Base-by-base conservation (phyloP, 1,140 invertebrate species). In the Manduca sexta region DNA sequence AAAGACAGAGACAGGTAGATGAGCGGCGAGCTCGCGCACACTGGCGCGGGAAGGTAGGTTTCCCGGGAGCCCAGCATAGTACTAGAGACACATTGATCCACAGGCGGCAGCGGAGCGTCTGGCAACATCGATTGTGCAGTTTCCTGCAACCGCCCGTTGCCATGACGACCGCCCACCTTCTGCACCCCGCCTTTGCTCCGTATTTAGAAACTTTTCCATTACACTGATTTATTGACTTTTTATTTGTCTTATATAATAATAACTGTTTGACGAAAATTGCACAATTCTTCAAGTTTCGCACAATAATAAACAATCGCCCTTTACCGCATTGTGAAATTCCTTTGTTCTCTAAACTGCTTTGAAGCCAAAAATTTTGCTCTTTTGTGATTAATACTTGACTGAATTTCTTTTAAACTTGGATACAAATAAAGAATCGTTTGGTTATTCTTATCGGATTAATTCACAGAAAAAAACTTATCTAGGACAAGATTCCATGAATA, bases 1-100 rank as follows among this genome's bases (percentile, higher is more conserved):
- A 11, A 26, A 56, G 61, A 68, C 37, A 39, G 66, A 46, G 72
- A 72, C 15, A 46, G 64, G 40, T 34, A 51, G 59, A 48, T 39
- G 30, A 26, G 41, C 46, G 67, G 41, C 34, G 52, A 30, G 51
- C 35, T 54, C 74, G 12, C 12, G 41, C 41, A 76, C 72, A 79
- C 63, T 41, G 14, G 31, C 41, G 44, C 17, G 14, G 31, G 49
- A 47, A 59, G 67, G 61, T 61, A 78, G 77, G 67, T 74, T 81
- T 70, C 76, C 77, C 77, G 75, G 76, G 74, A 47, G 70, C 66
- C 66, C 69, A 67, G 64, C 77, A 74, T 84, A 84, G 80, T 84
- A 82, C 81, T 84, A 84, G 76, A 82, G 78, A 84, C 81, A 84
- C 81, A 84, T 84, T 84, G 81, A 84, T 84, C 80, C 78, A 84